Evolutionary conservation across 2,113 vertebrate species (phyloP).

Genomic region (Chunga burmeisteri): DNA sequence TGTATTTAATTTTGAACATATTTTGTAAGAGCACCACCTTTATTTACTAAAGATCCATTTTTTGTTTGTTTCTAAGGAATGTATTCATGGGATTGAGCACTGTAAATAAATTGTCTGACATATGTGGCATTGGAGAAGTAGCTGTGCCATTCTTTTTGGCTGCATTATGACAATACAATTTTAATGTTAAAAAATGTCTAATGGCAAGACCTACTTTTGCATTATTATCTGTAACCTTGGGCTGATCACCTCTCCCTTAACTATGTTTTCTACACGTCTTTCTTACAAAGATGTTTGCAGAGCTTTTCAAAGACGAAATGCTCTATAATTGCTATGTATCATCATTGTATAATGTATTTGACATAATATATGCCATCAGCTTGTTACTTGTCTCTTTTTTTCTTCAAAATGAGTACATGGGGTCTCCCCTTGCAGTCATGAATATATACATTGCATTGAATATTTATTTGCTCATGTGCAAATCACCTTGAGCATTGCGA

Average conservation of each 20-base stretch:
- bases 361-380: neutral
- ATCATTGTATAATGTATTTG: neutral
- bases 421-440: neutral
- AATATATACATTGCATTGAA: neutral
- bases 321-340: neutral
- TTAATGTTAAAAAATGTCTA: neutral
- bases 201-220: neutral
- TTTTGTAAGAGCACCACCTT: neutral
- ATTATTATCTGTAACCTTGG: neutral
- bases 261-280: neutral
- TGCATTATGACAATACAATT: neutral
- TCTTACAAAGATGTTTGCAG: neutral
- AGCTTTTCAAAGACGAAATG: neutral
- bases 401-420: neutral
- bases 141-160: neutral
- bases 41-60: neutral
- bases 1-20: neutral
- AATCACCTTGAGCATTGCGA: neutral
- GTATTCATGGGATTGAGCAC: neutral
- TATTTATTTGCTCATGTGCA: neutral
- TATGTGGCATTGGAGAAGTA: neutral
- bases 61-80: neutral
- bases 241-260: neutral
- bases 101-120: neutral
- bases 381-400: neutral